Evolutionary conservation across 2,797 vertebrate genomes (phyloP).

Genomic region (Austrolebias charrua): DNA sequence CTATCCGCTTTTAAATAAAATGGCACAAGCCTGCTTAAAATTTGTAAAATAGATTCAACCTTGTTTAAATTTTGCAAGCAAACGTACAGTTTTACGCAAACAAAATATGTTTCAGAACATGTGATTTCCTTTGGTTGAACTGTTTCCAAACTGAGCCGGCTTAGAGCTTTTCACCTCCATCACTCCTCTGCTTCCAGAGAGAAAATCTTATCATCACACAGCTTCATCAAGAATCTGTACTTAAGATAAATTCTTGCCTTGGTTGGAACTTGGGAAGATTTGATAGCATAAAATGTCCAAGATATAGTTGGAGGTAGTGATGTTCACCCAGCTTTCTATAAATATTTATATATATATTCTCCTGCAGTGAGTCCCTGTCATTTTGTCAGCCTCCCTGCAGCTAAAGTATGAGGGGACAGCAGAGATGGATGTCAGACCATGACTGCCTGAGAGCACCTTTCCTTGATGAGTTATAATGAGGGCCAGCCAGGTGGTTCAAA

Average conservation of each 20-base stretch:
- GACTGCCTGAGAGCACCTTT: constrained; percentile 52
- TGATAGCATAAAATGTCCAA: constrained; percentile 28
- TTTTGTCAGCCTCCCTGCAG: constrained; percentile 65
- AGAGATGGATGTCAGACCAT: constrained; percentile 67
- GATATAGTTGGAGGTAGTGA: too few species aligned
- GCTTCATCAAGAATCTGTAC: constrained; percentile 17
- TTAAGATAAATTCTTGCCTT: constrained; percentile 5
- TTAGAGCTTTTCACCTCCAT: too few species aligned
- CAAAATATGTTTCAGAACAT: too few species aligned
- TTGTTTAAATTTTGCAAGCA: too few species aligned
- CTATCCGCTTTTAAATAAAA: too few species aligned
- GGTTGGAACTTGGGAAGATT: constrained; percentile 24
- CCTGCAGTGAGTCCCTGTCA: constrained; percentile 60
- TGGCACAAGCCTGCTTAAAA: too few species aligned
- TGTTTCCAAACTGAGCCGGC: too few species aligned
- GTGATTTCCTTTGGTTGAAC: too few species aligned
- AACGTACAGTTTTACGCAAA: too few species aligned
- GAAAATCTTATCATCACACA: neutral
- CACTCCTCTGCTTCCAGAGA: too few species aligned
- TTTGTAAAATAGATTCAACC: too few species aligned
- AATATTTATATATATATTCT: constrained; percentile 9
- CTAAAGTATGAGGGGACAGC: constrained; percentile 59
- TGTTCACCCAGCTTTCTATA: too few species aligned
- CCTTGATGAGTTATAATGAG: constrained; percentile 68
- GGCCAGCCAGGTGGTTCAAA: constrained; percentile 58